These are phyloP conservation scores for Periphyllus acericola DNA, from an alignment of 2,888 invertebrate species.

Conservation along the genomic window DNA sequence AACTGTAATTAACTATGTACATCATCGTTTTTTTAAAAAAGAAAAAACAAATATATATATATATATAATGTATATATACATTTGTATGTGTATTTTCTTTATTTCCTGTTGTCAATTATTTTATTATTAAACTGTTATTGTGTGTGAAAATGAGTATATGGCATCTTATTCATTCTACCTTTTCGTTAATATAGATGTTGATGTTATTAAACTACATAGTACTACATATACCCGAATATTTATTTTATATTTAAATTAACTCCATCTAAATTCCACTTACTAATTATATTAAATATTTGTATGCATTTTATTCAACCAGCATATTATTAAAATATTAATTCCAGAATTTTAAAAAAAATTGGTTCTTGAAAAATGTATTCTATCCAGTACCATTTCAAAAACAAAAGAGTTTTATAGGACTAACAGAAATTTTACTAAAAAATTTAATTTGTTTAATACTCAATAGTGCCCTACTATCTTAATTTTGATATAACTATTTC, in stretches of 20 bases:
- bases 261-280: background rate
- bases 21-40: slow-evolving; percentile 36
- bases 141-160: background rate
- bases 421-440: too few species aligned
- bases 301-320: too few species aligned
- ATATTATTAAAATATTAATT: too few species aligned
- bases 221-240: background rate
- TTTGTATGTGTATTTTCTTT: slow-evolving; percentile 21
- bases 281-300: background rate
- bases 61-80: slow-evolving; percentile 29
- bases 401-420: too few species aligned
- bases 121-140: background rate
- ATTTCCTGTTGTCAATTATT: slow-evolving; percentile 54
- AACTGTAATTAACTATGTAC: slow-evolving; percentile 57
- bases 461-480: too few species aligned
- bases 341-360: too few species aligned
- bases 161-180: background rate
- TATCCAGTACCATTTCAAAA: background rate
- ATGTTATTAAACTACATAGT: background rate
- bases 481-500: too few species aligned
- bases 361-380: too few species aligned
- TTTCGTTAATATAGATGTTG: background rate
- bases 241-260: background rate
- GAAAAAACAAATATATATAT: slow-evolving; percentile 16
- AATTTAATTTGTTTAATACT: too few species aligned